Base-by-base conservation (phyloP, 2,888 invertebrate species). In the Nebria salina region DNA sequence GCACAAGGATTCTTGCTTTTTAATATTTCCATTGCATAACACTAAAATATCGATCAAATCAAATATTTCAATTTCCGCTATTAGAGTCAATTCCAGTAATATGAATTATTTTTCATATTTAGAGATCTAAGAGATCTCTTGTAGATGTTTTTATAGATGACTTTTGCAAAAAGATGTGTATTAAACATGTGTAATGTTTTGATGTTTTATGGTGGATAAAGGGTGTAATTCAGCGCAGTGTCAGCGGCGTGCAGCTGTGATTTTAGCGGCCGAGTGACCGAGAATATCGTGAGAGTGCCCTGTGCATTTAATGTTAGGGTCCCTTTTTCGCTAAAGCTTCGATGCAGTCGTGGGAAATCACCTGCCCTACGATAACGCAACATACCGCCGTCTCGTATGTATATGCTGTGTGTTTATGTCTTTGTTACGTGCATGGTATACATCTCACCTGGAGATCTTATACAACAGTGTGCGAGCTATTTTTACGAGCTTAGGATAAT, bases 201-300 rank as follows among this genome's bases (percentile, higher is more conserved):
- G 7, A 43, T 9, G 43, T 43, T 43, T 54, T 54, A 4, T 54
- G 54, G 54, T 54, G 54, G 8, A 54, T 54, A 54, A 54, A 54
- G 54, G 54, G 54, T 54, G 54, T 11, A 54, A 54, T 54, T 3
- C 54, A 54, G 54, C 54, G 1, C 11, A 8, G 54, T 4, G 54
- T 54, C 54, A 54, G 54, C 54, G 54, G 54, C 54, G 54, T 54
- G 54, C 54, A 54, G 54, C 54, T 54, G 54, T 54, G 54, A 54
- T 54, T 54, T 54, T 8, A 54, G 4, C 54, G 9, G 43, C 7
- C 43, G 6, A 43, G 7, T 9, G 43, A 8, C 43, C 43, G 43
- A 13, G 54, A 54, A 54, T 54, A 54, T 54, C 54, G 54, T 54
- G 54, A 54, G 54, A 54, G 54, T 54, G 54, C 54, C 13, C 11